Base-by-base conservation (phyloP, 2,888 invertebrate species). In the Melinaea menophilus region DNA sequence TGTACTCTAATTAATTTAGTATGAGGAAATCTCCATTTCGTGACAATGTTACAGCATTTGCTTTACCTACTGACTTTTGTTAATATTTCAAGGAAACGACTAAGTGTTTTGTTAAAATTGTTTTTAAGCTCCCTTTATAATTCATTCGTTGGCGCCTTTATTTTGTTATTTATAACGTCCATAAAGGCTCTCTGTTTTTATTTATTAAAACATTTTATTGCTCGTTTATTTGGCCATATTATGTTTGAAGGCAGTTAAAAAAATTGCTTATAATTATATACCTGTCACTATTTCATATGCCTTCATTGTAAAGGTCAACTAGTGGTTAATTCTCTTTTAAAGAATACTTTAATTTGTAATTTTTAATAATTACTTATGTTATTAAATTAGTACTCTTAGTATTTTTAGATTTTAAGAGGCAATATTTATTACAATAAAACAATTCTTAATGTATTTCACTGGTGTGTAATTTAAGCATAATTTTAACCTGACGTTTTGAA, bases 1-100 rank as follows among this genome's bases (percentile, higher is more conserved):
- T 76, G 81, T 79, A 79, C 77, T 84, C 72, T 79, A 85, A 87
- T 88, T 86, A 86, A 87, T 86, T 87, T 84, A 84, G 79, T 85
- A 81, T 81, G 80, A 84, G 84, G 81, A 86, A 87, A 87, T 87
- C 85, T 86, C 81, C 80, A 82, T 85, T 86, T 75, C 79, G 79
- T 80, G 85, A 85, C 85, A 84, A 77, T 80, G 82, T 84, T 77
- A 80, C 76, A 79, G 75, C 79, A 76, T 82, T 87, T 84, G 83
- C 81, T 82, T 82, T 80, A 65, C 58, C 76, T 69, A 78, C 72
- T 77, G 77, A 77, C 78, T 77, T 76, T 77, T 77, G 78, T 82
- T 81, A 79, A 77, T 78, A 77, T 77, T 80, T 79, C 69, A 75
- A 76, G 62, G 65, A 64, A 75, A 71, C 71, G 71, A 70, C 69